Evolutionary conservation across 2,797 vertebrate genomes (phyloP).

Genomic region (Aythya fuligula): DNA sequence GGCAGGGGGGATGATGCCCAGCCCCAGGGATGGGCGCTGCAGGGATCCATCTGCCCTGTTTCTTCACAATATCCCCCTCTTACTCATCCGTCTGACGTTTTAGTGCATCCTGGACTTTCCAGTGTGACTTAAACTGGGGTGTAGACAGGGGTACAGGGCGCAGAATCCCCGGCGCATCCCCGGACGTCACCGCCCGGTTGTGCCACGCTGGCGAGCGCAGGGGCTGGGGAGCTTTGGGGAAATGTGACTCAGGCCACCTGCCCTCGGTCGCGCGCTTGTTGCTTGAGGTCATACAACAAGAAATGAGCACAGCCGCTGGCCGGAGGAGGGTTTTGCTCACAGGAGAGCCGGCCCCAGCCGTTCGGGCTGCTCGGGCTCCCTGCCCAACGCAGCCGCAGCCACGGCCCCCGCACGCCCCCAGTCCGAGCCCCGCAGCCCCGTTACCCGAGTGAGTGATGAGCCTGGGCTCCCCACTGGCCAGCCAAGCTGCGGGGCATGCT

Average conservation of each 20-base stretch:
- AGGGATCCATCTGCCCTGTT: not conserved
- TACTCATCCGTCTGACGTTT: not conserved
- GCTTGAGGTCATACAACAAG: not conserved
- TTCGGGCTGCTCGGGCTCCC: not conserved
- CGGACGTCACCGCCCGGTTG: not conserved
- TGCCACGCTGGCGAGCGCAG: not conserved
- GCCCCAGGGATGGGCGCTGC: too few relatives aligned
- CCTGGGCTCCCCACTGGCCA: not conserved
- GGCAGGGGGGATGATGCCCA: not conserved
- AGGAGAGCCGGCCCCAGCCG: accelerated
- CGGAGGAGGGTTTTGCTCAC: accelerated
- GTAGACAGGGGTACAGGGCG: not conserved
- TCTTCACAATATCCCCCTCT: accelerated
- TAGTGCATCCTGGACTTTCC: not conserved
- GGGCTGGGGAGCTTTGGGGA: not conserved
- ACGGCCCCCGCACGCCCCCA: not conserved
- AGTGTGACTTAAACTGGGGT: accelerated
- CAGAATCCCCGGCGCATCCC: not conserved
- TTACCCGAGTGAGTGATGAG: not conserved
- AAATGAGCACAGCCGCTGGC: not conserved
- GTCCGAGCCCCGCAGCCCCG: not conserved
- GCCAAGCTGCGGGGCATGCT: not conserved
- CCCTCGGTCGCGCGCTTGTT: not conserved
- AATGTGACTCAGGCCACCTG: not conserved
- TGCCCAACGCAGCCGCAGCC: not conserved